A percentile compares a stretch with the other conserved stretches of the same genome.
Evolutionary conservation across 2,113 vertebrate species (phyloP).

Genomic region (Gasterosteus nipponicus): DNA sequence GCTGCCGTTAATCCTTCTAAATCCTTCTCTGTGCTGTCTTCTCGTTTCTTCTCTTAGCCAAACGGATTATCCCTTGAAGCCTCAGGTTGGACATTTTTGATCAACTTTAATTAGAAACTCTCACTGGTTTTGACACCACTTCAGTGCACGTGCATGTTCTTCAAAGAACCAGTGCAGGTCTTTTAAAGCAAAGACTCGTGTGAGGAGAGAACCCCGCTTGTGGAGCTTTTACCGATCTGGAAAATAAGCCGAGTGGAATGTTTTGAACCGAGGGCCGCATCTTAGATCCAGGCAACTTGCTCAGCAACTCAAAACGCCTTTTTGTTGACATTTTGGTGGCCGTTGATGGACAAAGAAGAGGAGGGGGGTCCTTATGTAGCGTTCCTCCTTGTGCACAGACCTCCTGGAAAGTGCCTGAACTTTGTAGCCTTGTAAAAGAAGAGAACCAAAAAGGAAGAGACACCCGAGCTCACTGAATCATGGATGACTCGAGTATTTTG

Average conservation of each 20-base stretch:
- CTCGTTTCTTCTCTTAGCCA: not conserved
- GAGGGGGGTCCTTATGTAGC: slow-evolving; percentile 10
- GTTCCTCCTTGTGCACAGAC: not conserved
- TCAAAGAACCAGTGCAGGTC: slow-evolving; percentile 9
- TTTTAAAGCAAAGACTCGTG: not conserved
- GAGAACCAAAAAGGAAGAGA: slow-evolving; percentile 8
- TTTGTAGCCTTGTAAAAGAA: slow-evolving; percentile 19
- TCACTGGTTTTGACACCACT: not conserved
- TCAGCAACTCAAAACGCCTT: no score
- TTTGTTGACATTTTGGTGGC: slow-evolving; percentile 1
- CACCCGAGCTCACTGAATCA: slow-evolving; percentile 32
- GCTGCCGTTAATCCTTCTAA: not conserved
- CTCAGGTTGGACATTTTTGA: not conserved
- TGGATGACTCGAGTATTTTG: slow-evolving; percentile 84
- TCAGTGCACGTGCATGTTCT: not conserved
- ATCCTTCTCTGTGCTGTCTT: not conserved
- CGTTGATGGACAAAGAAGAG: not conserved
- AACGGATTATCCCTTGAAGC: not conserved
- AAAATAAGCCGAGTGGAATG: not conserved
- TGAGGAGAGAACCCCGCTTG: not conserved
- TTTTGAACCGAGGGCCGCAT: not conserved
- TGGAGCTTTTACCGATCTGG: slow-evolving; percentile 6
- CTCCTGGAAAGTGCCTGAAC: slow-evolving; percentile 45
- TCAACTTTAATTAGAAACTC: not conserved
- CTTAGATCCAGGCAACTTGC: no score